Percentiles rank a stretch among this genome's conserved stretches.
These are phyloP conservation scores for Eupithecia insigniata DNA, from an alignment of 2,888 invertebrate genomes.

Conservation along the genomic window DNA sequence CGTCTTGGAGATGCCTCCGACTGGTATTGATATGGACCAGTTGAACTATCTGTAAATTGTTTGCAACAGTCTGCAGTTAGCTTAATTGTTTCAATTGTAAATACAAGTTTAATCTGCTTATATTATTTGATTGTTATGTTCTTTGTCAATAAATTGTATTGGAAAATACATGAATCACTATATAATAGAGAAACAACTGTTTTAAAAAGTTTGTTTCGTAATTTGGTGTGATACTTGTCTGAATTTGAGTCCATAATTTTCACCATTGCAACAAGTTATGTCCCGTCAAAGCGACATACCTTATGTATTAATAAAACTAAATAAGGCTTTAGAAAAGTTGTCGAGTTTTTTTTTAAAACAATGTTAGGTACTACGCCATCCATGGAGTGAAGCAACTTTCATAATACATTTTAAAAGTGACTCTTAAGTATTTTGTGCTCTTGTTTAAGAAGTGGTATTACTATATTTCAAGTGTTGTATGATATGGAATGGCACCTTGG, in stretches of 20 bases:
- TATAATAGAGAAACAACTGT: background rate
- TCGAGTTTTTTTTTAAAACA: slow-evolving; percentile 70
- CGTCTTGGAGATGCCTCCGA: no score
- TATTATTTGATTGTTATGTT: no score
- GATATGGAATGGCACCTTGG: slow-evolving; percentile 32
- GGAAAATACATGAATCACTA: no score
- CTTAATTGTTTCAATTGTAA: no score
- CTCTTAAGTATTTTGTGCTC: slow-evolving; percentile 32
- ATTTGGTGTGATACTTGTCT: background rate
- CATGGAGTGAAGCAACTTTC: slow-evolving; percentile 68
- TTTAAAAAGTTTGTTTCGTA: background rate
- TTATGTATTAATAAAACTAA: slow-evolving; percentile 61
- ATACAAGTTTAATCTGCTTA: no score
- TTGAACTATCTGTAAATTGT: no score
- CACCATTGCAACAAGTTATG: slow-evolving; percentile 39
- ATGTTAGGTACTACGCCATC: slow-evolving; percentile 67
- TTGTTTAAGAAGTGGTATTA: slow-evolving; percentile 32
- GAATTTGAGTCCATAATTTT: background rate
- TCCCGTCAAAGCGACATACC: slow-evolving; percentile 65
- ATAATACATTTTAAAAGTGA: slow-evolving; percentile 49
- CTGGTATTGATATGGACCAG: no score
- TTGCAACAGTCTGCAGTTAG: no score
- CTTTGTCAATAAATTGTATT: no score
- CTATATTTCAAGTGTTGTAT: slow-evolving; percentile 31
- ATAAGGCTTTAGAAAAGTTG: slow-evolving; percentile 75